Percentiles rank a stretch among this genome's conserved stretches.
Evolutionary conservation across 2,113 vertebrate species (phyloP).

Genomic region (Myrmecophaga tridactyla): DNA sequence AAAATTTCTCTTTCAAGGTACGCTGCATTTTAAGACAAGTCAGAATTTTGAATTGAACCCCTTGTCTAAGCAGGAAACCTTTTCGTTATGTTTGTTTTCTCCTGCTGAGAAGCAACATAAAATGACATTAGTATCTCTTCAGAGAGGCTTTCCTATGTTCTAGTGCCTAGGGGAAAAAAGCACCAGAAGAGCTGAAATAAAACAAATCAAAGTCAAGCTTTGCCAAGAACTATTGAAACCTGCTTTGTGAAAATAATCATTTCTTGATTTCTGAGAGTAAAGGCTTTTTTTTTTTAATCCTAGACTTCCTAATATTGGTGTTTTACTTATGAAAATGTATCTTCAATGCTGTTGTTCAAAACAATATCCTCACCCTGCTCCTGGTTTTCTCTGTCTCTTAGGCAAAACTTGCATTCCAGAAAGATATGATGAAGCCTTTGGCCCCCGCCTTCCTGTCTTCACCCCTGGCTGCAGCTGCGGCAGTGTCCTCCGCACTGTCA

Average conservation of each 20-base stretch:
- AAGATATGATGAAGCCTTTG: constrained; percentile 93
- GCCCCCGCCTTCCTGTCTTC: constrained; percentile 90
- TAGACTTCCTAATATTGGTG: not conserved
- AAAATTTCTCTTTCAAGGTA: not conserved
- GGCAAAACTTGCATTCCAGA: constrained; percentile 92
- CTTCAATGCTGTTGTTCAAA: not conserved
- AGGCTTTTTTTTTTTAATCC: not conserved
- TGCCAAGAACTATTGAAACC: not conserved
- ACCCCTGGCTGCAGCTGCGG: constrained; percentile 85
- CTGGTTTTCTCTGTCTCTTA: constrained; percentile 65
- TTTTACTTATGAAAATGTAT: not conserved
- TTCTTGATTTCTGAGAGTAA: not conserved
- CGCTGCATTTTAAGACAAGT: not conserved
- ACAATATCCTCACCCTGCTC: not conserved
- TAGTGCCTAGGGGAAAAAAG: not conserved
- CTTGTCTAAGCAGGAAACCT: not conserved
- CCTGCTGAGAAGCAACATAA: not conserved
- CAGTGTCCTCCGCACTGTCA: constrained; percentile 87
- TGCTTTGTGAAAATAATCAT: not conserved
- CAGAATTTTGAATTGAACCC: not conserved
- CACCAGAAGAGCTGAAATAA: not conserved
- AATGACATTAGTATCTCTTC: not conserved
- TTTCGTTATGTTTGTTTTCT: not conserved
- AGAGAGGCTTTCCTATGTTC: not conserved
- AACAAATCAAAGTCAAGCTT: not conserved